A percentile compares a stretch with the other conserved stretches of the same genome.
phyloP scores from a whole-genome alignment of 2,888 invertebrate species.

The Phragmatobia fuliginosa region DNA sequence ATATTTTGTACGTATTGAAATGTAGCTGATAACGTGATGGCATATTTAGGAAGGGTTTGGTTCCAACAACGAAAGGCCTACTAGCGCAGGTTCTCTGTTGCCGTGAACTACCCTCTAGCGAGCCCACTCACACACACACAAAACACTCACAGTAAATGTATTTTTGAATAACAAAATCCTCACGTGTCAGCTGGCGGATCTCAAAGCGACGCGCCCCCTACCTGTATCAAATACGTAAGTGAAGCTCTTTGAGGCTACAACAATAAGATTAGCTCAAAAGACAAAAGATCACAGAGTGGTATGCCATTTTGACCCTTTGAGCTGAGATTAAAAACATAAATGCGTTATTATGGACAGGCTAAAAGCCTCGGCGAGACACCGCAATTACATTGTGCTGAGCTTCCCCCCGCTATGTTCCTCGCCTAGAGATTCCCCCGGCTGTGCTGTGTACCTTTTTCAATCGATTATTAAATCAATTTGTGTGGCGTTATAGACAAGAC shows the following conservation, averaged over 20 bases:
- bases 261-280: conserved; percentile 27
- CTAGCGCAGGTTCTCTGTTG: background rate
- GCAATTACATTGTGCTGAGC: conserved; percentile 47
- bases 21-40: too few species aligned
- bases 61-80: background rate
- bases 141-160: background rate
- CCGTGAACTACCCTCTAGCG: background rate
- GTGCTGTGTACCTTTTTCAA: conserved; percentile 8
- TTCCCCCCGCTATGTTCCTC: background rate
- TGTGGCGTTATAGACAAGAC: background rate
- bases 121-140: background rate
- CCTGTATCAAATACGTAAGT: conserved; percentile 13
- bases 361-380: conserved; percentile 47
- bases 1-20: too few species aligned
- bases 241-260: conserved; percentile 17
- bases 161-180: background rate
- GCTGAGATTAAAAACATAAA: conserved; percentile 53
- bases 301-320: conserved; percentile 42
- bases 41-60: too few species aligned
- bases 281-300: conserved; percentile 30
- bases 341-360: conserved; percentile 47
- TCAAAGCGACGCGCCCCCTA: background rate
- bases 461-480: conserved; percentile 9
- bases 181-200: background rate
- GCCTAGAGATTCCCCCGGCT: background rate